Conservation (phyloP, 1,140 invertebrate species). For the Ceratosolen solmsi region DNA sequence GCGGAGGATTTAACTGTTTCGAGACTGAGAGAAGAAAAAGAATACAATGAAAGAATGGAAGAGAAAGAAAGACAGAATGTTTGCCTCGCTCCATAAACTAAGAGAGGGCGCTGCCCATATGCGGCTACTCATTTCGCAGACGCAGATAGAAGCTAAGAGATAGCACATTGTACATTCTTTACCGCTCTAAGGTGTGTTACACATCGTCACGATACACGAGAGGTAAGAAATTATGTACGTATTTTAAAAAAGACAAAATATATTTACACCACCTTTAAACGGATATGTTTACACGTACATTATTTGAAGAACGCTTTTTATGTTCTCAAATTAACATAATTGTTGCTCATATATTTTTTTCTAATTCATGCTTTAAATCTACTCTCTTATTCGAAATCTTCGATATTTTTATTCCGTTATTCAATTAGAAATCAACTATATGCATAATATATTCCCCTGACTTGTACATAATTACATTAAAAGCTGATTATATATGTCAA, state of each 20-base stretch:
- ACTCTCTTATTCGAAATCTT: no score
- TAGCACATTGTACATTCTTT: conserved; percentile 39
- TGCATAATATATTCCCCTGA: no score
- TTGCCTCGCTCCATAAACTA: conserved; percentile 63
- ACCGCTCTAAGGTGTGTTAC: conserved; percentile 13
- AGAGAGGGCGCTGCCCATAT: conserved; percentile 63
- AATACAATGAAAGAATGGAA: not conserved
- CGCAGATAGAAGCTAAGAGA: not conserved
- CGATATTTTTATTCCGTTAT: no score
- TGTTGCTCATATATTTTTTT: not conserved
- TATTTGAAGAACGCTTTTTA: not conserved
- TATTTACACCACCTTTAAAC: not conserved
- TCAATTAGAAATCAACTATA: no score
- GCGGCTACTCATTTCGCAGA: conserved; percentile 53
- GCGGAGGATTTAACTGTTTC: conserved; percentile 42
- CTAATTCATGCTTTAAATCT: no score
- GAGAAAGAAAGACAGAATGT: conserved; percentile 45
- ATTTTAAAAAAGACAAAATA: not conserved
- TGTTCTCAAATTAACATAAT: not conserved
- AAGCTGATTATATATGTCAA: no score
- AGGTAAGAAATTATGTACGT: not conserved
- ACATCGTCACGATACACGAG: not conserved
- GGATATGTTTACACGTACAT: not conserved
- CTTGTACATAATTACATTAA: no score
- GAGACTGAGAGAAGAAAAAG: conserved; percentile 3